Evolutionary conservation across 2,113 vertebrate species (phyloP).

Genomic region (Prunella fulvescens): DNA sequence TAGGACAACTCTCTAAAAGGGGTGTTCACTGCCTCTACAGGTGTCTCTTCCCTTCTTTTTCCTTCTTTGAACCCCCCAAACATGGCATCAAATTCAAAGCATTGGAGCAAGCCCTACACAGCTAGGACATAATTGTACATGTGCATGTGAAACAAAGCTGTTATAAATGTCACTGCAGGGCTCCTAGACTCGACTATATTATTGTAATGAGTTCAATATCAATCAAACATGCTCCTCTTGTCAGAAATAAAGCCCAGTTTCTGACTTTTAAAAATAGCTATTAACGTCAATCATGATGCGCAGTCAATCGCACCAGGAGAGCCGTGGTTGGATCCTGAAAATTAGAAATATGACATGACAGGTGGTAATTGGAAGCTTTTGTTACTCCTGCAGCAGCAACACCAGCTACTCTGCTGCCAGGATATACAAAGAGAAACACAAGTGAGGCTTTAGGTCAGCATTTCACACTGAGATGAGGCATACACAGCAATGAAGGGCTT

Average conservation of each 20-base stretch:
- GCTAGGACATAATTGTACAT: background rate
- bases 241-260: background rate
- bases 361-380: constrained; percentile 21
- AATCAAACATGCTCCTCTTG: background rate
- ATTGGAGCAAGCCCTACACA: fast-evolving
- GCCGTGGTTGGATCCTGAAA: background rate
- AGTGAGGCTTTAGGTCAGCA: constrained; percentile 9
- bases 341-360: constrained; percentile 9
- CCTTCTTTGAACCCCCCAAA: background rate
- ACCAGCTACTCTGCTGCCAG: background rate
- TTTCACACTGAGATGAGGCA: background rate
- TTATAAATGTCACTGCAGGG: background rate
- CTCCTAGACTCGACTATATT: background rate
- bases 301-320: background rate
- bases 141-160: background rate
- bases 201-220: constrained; percentile 3
- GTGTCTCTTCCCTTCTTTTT: background rate
- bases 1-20: background rate
- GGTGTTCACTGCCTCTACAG: background rate
- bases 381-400: background rate
- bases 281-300: background rate
- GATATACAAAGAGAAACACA: background rate
- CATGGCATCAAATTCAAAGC: background rate
- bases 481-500: background rate
- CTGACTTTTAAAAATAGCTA: constrained; percentile 17